Evolutionary conservation across 35 echinoderm and acorn worm species (phyloP).

Genomic region (Acanthaster planci): DNA sequence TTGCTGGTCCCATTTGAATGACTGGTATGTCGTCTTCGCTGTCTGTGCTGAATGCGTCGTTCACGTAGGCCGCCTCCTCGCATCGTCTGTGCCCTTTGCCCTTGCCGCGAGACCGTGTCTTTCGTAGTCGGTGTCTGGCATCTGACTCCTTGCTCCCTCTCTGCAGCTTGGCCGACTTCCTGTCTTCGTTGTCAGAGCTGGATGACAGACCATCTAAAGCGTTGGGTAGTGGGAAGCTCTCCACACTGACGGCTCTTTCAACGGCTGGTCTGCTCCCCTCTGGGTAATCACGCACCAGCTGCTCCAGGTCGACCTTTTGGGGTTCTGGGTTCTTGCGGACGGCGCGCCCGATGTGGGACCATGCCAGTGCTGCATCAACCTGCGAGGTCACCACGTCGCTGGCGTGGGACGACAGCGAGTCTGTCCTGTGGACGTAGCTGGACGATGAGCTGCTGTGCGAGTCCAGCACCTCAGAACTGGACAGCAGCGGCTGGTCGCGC

Average conservation of each 20-base stretch:
- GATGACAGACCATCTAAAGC: slow-evolving; percentile 60
- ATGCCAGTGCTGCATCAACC: neutral
- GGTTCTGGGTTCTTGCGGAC: neutral
- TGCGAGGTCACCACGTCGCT: neutral
- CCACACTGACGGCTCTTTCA: slow-evolving; percentile 49
- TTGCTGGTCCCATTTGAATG: slow-evolving; percentile 49
- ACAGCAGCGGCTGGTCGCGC: neutral
- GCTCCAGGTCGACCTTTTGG: slow-evolving; percentile 1
- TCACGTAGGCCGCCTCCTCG: slow-evolving; percentile 35
- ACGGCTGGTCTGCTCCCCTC: neutral
- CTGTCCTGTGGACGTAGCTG: neutral
- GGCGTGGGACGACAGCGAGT: slow-evolving; percentile 4
- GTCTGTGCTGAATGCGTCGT: slow-evolving; percentile 48
- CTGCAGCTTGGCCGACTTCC: neutral
- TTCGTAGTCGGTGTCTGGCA: slow-evolving; percentile 55
- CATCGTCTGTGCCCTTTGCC: slow-evolving; percentile 63
- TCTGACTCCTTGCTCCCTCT: slow-evolving; percentile 22
- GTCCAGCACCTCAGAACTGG: neutral
- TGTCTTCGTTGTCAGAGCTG: slow-evolving; percentile 23
- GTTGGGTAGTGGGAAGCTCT: slow-evolving; percentile 83
- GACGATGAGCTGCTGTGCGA: neutral
- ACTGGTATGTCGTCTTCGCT: slow-evolving; percentile 75
- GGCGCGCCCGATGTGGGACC: neutral
- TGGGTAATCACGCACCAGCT: slow-evolving; percentile 41
- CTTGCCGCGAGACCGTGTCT: slow-evolving; percentile 89